A percentile compares a stretch with the other conserved stretches of the same genome.
Evolutionary conservation across 2,113 vertebrate species (phyloP).

Genomic region (Corydoras sp.): DNA sequence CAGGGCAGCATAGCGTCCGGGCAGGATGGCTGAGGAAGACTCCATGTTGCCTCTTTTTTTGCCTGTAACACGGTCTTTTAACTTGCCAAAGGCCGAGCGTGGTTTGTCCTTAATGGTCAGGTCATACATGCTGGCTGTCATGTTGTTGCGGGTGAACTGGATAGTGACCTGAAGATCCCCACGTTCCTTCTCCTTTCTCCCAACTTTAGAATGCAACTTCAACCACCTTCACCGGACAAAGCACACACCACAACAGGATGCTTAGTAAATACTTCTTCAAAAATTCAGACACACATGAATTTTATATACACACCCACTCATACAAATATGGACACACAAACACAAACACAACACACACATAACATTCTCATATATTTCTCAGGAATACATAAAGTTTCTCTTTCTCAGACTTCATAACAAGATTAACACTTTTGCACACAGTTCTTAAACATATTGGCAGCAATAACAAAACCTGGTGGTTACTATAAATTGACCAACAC

Average conservation of each 20-base stretch:
- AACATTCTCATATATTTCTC: too few relatives aligned
- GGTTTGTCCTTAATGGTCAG: constrained; percentile 90
- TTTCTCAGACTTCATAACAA: too few relatives aligned
- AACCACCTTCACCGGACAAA: constrained; percentile 76
- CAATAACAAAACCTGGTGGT: too few relatives aligned
- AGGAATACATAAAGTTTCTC: neutral
- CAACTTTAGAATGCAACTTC: constrained; percentile 83
- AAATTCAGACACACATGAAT: neutral
- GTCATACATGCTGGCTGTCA: constrained; percentile 98
- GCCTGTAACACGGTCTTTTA: constrained; percentile 89
- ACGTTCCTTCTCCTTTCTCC: constrained; percentile 90
- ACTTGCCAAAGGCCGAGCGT: constrained; percentile 84
- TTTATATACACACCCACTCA: neutral
- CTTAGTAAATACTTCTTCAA: neutral
- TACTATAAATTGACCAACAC: too few relatives aligned
- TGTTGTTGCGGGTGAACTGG: constrained; percentile 85
- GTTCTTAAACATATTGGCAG: too few relatives aligned
- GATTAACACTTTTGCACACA: too few relatives aligned
- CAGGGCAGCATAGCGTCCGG: constrained; percentile 70
- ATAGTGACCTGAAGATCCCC: constrained; percentile 85
- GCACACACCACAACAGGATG: neutral
- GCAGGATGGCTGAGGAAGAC: constrained; percentile 89
- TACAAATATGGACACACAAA: too few relatives aligned
- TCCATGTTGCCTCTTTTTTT: constrained; percentile 79
- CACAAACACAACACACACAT: too few relatives aligned